Evolutionary conservation across 1,140 invertebrate species (phyloP).

Genomic region (Drosophila equinoxialis): DNA sequence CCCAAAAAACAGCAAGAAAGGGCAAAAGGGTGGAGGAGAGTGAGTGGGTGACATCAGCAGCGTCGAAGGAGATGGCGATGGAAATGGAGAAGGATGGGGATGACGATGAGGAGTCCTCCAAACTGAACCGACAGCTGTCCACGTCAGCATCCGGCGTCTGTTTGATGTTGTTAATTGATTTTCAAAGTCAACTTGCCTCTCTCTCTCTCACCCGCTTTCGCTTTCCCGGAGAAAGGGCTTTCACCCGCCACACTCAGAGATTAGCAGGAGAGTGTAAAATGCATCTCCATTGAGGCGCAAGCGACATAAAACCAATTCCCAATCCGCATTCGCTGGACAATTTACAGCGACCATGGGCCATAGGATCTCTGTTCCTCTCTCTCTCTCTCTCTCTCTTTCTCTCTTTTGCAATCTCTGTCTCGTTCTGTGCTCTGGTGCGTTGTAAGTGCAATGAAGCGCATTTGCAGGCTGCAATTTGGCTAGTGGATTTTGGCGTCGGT

Average conservation of each 20-base stretch:
- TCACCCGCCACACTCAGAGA: slow-evolving; percentile 69
- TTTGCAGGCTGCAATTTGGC: slow-evolving; percentile 73
- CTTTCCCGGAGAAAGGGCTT: slow-evolving; percentile 1
- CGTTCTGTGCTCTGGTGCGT: slow-evolving; percentile 46
- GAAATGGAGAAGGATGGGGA: background rate
- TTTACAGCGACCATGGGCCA: slow-evolving; percentile 45
- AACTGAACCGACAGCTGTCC: slow-evolving; percentile 63
- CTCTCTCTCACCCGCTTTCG: background rate
- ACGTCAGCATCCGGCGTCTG: slow-evolving; percentile 77
- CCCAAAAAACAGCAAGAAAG: slow-evolving; percentile 8
- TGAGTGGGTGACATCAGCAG: background rate
- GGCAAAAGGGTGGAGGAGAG: slow-evolving; percentile 6
- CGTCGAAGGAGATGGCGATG: slow-evolving; percentile 3
- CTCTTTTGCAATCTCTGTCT: slow-evolving; percentile 21
- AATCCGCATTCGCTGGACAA: slow-evolving; percentile 56
- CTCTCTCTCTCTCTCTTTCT: background rate
- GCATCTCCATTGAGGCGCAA: slow-evolving; percentile 75
- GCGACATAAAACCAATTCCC: slow-evolving; percentile 78
- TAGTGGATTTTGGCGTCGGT: slow-evolving; percentile 73
- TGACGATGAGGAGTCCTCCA: slow-evolving; percentile 22
- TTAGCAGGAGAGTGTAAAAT: slow-evolving; percentile 78
- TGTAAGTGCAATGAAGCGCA: slow-evolving; percentile 76
- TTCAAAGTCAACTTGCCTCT: slow-evolving; percentile 71
- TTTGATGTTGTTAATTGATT: slow-evolving; percentile 83
- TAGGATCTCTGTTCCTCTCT: slow-evolving; percentile 19